phyloP scores from a whole-genome alignment of 2,888 invertebrate species.

The Thymelicus sylvestris region DNA sequence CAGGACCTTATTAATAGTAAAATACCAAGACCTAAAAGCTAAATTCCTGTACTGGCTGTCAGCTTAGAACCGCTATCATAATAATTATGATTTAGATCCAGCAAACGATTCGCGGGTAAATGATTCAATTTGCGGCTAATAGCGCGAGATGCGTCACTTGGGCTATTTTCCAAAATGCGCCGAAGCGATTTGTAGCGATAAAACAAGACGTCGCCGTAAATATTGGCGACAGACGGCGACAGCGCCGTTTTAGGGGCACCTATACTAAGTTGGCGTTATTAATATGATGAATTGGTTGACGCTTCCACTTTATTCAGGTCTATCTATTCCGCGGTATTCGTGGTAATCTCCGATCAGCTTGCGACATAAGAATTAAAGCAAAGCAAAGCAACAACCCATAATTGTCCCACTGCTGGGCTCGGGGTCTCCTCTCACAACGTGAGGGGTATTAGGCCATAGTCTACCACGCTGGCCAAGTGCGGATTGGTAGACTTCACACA shows the following conservation, averaged over 20 bases:
- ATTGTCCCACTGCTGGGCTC: too few relatives aligned
- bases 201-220: constrained; percentile 35
- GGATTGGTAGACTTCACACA: too few relatives aligned
- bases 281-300: constrained; percentile 26
- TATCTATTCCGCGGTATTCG: not conserved
- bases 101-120: constrained; percentile 24
- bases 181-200: constrained; percentile 36
- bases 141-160: constrained; percentile 32
- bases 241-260: constrained; percentile 11
- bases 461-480: too few relatives aligned
- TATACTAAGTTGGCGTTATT: constrained; percentile 20
- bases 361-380: not conserved
- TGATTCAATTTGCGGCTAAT: constrained; percentile 29
- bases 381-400: too few relatives aligned
- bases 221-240: constrained; percentile 29
- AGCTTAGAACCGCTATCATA: not conserved
- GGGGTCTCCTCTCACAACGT: too few relatives aligned
- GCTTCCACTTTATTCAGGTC: not conserved
- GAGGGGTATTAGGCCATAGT: too few relatives aligned
- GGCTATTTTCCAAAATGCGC: constrained; percentile 36
- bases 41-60: not conserved
- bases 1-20: too few relatives aligned
- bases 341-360: not conserved
- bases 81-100: constrained; percentile 20
- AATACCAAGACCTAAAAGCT: not conserved